Percentiles rank a stretch among this genome's conserved stretches.
These are phyloP conservation scores for Synergus laeviventris DNA, from an alignment of 2,888 invertebrate species.

Conservation along the genomic window DNA sequence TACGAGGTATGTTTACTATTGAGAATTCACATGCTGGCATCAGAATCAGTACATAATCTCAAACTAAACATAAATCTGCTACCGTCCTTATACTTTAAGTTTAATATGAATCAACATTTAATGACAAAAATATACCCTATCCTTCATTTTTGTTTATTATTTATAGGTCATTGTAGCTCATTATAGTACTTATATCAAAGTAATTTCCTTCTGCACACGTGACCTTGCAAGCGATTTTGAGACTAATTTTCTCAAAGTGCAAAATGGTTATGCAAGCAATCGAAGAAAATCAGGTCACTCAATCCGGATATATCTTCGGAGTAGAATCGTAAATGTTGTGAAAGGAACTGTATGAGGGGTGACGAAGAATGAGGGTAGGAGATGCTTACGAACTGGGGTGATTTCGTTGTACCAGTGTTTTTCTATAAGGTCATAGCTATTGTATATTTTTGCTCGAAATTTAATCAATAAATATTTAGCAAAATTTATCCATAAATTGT, in stretches of 20 bases:
- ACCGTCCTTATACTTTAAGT: neutral
- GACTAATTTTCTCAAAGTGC: conserved; percentile 2
- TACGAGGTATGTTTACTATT: conserved; percentile 26
- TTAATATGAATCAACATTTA: no score
- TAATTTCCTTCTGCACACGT: neutral
- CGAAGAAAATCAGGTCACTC: neutral
- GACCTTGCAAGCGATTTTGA: neutral
- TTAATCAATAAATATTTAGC: no score
- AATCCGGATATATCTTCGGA: neutral
- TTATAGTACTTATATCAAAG: neutral
- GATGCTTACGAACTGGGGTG: neutral
- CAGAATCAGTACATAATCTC: conserved; percentile 27
- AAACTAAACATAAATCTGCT: conserved; percentile 18
- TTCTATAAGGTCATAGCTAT: no score
- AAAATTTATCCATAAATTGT: no score
- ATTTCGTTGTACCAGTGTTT: no score
- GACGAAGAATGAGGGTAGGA: neutral
- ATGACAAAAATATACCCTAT: no score
- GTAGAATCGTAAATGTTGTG: neutral
- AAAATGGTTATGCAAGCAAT: neutral
- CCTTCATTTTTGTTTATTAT: no score
- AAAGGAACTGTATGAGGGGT: neutral
- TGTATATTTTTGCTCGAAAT: no score
- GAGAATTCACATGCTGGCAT: conserved; percentile 33
- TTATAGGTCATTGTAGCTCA: neutral